A percentile compares a stretch with the other conserved stretches of the same genome.
Evolutionary conservation across 2,888 invertebrate genomes (phyloP).

Genomic region (Phortica magna): DNA sequence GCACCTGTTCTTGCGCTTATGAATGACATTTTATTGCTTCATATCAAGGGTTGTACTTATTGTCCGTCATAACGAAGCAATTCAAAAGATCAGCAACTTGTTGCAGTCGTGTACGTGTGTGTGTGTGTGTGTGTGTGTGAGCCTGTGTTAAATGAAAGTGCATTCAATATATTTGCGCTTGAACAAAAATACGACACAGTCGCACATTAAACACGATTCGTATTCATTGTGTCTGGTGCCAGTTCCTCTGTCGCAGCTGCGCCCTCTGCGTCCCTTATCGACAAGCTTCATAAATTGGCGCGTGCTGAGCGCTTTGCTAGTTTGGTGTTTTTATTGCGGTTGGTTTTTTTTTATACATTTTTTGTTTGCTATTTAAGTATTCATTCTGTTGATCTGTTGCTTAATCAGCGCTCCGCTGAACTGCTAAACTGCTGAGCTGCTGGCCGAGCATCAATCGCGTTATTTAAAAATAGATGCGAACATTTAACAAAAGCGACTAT

Average conservation of each 20-base stretch:
- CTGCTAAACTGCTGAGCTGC: neutral
- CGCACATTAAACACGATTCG: neutral
- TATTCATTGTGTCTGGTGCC: slow-evolving; percentile 10
- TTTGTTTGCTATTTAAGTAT: neutral
- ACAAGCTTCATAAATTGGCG: slow-evolving; percentile 39
- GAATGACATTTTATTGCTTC: slow-evolving; percentile 12
- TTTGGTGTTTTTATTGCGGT: slow-evolving; percentile 1
- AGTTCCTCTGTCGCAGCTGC: neutral
- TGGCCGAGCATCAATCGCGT: neutral
- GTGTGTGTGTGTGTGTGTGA: neutral
- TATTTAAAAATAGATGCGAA: slow-evolving; percentile 21
- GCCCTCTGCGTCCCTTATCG: neutral
- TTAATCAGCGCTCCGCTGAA: slow-evolving; percentile 21
- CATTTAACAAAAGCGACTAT: neutral
- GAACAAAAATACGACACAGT: neutral
- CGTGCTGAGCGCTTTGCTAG: slow-evolving; percentile 38
- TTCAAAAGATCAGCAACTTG: neutral
- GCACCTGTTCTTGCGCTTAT: slow-evolving; percentile 19
- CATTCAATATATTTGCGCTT: slow-evolving; percentile 30
- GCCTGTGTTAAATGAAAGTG: slow-evolving; percentile 36
- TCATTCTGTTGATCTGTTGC: slow-evolving; percentile 27
- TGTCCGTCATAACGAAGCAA: neutral
- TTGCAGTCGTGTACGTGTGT: neutral
- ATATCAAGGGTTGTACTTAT: neutral
- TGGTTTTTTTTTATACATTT: neutral